phyloP scores from a whole-genome alignment of 30 jellyfish, hydroid and myxozoan species.

The Nemopilema nomurai region DNA sequence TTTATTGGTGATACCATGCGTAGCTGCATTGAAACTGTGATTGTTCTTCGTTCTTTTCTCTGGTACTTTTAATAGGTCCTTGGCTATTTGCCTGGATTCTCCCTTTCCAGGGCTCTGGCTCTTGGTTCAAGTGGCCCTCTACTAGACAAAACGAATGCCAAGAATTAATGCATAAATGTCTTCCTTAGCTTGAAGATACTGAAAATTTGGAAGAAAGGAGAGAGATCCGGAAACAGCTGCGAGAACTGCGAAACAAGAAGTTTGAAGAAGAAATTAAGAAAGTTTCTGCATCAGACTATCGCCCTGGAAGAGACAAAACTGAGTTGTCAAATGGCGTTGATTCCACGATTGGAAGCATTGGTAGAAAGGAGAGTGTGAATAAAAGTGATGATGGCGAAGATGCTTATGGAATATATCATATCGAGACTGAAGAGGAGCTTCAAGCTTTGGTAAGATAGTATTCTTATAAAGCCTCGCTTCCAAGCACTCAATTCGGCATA shows the following conservation, averaged over 20 bases:
- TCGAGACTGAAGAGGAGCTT: constrained; percentile 86
- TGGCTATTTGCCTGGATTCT: too few relatives aligned
- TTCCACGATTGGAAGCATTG: constrained; percentile 54
- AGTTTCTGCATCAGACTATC: constrained; percentile 80
- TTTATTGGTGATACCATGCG: not conserved
- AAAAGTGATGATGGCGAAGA: constrained; percentile 75
- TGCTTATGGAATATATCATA: constrained; percentile 71
- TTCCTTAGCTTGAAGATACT: constrained; percentile 85
- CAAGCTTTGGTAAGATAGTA: constrained; percentile 83
- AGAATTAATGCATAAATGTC: too few relatives aligned
- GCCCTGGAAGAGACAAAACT: constrained; percentile 50
- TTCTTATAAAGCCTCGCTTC: too few relatives aligned
- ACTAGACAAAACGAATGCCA: too few relatives aligned
- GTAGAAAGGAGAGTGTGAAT: constrained; percentile 44
- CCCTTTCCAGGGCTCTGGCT: too few relatives aligned
- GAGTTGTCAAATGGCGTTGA: constrained; percentile 78
- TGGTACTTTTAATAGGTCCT: not conserved
- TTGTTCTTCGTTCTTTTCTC: not conserved
- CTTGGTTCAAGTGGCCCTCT: too few relatives aligned
- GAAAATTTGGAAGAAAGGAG: constrained; percentile 93
- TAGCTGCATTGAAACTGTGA: not conserved
- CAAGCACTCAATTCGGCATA: too few relatives aligned
- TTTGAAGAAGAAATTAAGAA: constrained; percentile 94
- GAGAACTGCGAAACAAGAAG: constrained; percentile 88
- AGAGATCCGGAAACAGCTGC: constrained; percentile 84